These are phyloP conservation scores for Luscinia luscinia DNA, from an alignment of 2,797 vertebrate species.

Conservation along the genomic window DNA sequence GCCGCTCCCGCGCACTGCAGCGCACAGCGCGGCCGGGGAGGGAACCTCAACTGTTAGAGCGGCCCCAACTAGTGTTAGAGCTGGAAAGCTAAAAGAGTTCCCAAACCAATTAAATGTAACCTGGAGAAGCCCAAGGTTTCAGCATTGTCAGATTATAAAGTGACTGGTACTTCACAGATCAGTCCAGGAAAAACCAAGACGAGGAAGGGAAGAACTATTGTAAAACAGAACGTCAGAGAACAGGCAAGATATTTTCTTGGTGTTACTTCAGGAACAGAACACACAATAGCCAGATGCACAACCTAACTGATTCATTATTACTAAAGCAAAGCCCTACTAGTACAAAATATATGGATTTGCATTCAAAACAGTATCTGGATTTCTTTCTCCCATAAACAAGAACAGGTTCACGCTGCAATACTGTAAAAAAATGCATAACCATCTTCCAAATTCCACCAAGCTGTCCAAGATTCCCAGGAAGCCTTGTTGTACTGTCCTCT, in stretches of 20 bases:
- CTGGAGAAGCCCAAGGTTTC: neutral
- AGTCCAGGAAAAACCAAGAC: neutral
- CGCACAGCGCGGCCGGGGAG: neutral
- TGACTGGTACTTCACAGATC: neutral
- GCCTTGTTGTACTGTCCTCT: constrained; percentile 67
- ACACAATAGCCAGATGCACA: neutral
- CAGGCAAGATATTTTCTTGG: neutral
- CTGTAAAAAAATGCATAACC: constrained; percentile 57
- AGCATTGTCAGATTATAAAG: neutral
- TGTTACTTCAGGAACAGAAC: constrained; percentile 19
- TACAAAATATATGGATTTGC: constrained; percentile 58
- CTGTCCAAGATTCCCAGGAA: constrained; percentile 68
- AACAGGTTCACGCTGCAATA: constrained; percentile 51
- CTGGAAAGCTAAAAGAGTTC: neutral
- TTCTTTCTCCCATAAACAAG: constrained; percentile 51
- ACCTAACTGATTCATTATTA: constrained; percentile 25
- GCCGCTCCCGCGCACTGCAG: neutral
- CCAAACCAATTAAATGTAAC: neutral
- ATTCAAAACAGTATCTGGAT: constrained; percentile 53
- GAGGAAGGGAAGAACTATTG: neutral
- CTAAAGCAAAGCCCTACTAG: constrained; percentile 34
- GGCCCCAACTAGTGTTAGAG: fast-evolving
- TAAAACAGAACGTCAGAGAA: neutral
- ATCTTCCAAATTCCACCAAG: constrained; percentile 67
- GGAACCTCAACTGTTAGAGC: fast-evolving